These are phyloP conservation scores for Planococcus citri DNA, from an alignment of 1,140 invertebrate species.

Conservation along the genomic window DNA sequence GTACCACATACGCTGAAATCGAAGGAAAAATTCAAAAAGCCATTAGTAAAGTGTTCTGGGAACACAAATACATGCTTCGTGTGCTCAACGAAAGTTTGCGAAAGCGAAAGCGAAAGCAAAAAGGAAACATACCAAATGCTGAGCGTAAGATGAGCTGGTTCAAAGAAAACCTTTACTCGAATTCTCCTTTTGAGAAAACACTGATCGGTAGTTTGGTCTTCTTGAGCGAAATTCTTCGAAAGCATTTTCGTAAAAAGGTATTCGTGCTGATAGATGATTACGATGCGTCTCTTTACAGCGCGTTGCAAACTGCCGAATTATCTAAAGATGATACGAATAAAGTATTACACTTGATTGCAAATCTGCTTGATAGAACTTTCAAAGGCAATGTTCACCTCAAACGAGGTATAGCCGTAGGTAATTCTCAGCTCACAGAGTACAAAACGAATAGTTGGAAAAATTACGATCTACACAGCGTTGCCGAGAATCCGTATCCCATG, in stretches of 20 bases:
- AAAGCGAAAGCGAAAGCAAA: background rate
- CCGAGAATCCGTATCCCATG: background rate
- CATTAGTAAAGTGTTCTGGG: background rate
- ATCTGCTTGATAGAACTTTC: background rate
- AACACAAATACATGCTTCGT: background rate
- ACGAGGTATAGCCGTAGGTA: background rate
- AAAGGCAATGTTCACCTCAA: background rate
- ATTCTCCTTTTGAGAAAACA: background rate
- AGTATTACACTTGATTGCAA: background rate
- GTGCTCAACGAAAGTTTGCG: background rate
- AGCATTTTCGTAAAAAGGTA: background rate
- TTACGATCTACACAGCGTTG: background rate
- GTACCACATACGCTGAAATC: background rate
- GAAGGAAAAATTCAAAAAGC: background rate
- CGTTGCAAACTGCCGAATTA: background rate
- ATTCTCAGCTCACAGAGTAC: background rate
- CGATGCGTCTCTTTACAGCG: background rate
- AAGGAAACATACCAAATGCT: background rate
- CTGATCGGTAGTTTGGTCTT: background rate
- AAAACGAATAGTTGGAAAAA: background rate
- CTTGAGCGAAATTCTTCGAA: background rate
- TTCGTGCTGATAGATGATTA: background rate
- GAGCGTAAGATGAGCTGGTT: background rate
- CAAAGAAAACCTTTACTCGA: background rate
- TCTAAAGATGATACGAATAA: background rate